These are phyloP conservation scores for Muscicapa adusta DNA, from an alignment of 2,113 vertebrate genomes.

Conservation along the genomic window DNA sequence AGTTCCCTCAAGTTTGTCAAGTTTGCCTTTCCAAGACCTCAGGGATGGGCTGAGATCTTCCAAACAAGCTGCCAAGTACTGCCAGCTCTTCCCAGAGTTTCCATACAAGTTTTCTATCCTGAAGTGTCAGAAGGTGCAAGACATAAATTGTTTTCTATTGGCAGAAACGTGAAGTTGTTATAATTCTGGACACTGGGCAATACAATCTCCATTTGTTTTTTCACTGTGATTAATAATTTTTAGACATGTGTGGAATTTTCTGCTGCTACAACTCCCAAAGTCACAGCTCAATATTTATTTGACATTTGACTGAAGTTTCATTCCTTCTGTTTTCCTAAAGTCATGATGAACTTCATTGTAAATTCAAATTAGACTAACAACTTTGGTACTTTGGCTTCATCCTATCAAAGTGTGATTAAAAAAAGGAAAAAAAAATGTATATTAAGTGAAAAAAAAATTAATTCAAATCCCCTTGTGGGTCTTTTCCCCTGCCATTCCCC, in stretches of 20 bases:
- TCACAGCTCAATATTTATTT: neutral
- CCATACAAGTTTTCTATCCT: neutral
- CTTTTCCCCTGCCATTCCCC: neutral
- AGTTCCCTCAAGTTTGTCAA: neutral
- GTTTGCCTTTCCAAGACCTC: neutral
- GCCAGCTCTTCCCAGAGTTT: neutral
- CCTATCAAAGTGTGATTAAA: neutral
- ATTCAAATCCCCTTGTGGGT: neutral
- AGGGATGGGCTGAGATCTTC: neutral
- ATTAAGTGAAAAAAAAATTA: neutral
- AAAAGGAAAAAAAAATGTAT: neutral
- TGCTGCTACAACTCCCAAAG: neutral
- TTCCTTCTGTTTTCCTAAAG: neutral
- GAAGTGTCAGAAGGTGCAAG: neutral
- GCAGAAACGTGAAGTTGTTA: neutral
- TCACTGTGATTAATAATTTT: neutral
- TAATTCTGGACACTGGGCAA: neutral
- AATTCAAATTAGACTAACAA: neutral
- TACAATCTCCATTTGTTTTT: neutral
- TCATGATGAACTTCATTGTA: neutral
- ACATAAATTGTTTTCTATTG: neutral
- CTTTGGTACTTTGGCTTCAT: neutral
- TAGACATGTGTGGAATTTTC: neutral
- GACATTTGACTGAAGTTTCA: neutral
- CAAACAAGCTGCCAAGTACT: neutral